Conservation (phyloP, 2,797 vertebrate species). For the Hoplostethus mediterraneus region DNA sequence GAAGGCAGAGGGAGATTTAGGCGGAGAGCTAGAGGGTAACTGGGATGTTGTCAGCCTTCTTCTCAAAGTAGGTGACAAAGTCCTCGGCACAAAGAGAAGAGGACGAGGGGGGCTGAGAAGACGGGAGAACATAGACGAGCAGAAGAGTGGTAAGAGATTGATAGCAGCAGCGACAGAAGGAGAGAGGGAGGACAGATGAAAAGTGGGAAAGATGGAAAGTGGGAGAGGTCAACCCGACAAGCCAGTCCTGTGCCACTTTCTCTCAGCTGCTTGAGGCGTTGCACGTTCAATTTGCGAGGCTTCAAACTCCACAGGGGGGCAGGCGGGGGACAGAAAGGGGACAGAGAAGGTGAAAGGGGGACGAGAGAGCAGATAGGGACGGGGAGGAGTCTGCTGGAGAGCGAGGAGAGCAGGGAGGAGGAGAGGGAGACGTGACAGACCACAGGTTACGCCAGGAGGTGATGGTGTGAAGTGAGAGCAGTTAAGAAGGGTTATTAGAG, state of each 20-base stretch:
- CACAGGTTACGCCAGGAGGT: slow-evolving; percentile 57
- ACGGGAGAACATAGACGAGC: not conserved
- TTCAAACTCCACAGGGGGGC: slow-evolving; percentile 29
- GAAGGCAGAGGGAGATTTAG: not conserved
- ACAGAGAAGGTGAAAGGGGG: no score
- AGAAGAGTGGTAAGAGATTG: slow-evolving; percentile 7
- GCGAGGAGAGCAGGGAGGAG: slow-evolving; percentile 11
- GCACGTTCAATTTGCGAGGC: slow-evolving; percentile 31
- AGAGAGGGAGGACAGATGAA: not conserved
- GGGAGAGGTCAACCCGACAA: slow-evolving; percentile 17
- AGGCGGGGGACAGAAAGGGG: slow-evolving; percentile 28
- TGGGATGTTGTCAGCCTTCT: no score
- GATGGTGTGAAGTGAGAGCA: slow-evolving; percentile 54
- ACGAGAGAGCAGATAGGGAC: no score
- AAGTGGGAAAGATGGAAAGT: slow-evolving; percentile 14
- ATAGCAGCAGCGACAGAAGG: not conserved
- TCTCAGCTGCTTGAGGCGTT: slow-evolving; percentile 29
- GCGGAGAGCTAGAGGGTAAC: not conserved
- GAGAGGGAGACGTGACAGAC: slow-evolving; percentile 45
- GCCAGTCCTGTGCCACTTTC: slow-evolving; percentile 22
- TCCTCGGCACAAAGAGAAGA: no score
- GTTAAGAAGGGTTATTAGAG: slow-evolving; percentile 48
- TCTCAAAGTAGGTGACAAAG: not conserved
- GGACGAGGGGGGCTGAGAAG: no score
- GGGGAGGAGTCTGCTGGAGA: no score